A percentile compares a stretch with the other conserved stretches of the same genome.
Conservation (phyloP, 2,113 vertebrate species). For the Oryzias celebensis region DNA sequence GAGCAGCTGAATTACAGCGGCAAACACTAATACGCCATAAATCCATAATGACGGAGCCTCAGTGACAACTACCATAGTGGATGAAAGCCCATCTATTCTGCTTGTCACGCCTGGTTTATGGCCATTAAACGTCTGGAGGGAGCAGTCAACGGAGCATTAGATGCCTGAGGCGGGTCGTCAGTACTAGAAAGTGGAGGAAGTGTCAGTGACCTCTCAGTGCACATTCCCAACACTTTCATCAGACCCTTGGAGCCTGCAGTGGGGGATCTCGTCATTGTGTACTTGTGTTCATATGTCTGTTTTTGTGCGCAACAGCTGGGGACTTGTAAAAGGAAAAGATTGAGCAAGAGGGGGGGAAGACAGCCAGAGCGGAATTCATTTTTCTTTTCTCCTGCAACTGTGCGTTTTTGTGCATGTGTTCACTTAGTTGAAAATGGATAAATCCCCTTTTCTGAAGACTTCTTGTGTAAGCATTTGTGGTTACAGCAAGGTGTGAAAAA, state of each 20-base stretch:
- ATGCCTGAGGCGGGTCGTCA: constrained; percentile 46
- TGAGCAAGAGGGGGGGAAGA: constrained; percentile 21
- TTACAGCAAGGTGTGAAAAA: constrained; percentile 1
- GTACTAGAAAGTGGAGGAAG: constrained; percentile 64
- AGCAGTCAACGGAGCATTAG: constrained; percentile 33
- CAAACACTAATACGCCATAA: constrained; percentile 27
- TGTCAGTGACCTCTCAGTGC: constrained; percentile 57
- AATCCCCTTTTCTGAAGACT: constrained; percentile 26
- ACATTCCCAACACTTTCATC: constrained; percentile 65
- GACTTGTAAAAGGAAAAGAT: constrained; percentile 24
- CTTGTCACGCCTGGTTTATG: constrained; percentile 37
- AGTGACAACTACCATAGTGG: constrained; percentile 7
- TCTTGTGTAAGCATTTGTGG: constrained; percentile 1
- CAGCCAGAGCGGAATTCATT: constrained; percentile 35
- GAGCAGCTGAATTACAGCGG: constrained; percentile 30
- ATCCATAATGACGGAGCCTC: constrained; percentile 15
- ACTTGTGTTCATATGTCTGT: constrained; percentile 18
- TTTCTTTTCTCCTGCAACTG: constrained; percentile 37
- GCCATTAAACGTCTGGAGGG: constrained; percentile 45
- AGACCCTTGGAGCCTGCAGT: constrained; percentile 43
- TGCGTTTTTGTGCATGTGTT: constrained; percentile 19
- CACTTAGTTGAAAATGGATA: constrained; percentile 9
- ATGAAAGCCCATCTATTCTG: constrained; percentile 44
- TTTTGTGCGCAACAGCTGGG: constrained; percentile 11
- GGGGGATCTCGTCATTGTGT: constrained; percentile 59